These are phyloP conservation scores for Drosophila meridionalis DNA, from an alignment of 2,888 invertebrate species.

Conservation along the genomic window DNA sequence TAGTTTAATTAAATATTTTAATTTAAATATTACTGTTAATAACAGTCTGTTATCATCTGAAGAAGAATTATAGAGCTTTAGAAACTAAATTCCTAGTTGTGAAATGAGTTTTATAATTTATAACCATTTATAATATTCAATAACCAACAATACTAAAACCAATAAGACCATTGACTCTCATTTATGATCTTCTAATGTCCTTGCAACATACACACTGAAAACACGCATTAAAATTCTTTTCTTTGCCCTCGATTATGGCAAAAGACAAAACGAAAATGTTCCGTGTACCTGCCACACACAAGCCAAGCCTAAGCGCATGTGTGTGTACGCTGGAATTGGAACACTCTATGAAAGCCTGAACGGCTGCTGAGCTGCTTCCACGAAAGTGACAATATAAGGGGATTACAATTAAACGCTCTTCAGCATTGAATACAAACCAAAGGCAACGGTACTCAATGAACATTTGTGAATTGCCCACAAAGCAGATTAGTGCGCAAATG, in stretches of 20 bases:
- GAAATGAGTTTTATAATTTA: too few species aligned
- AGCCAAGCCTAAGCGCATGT: slow-evolving; percentile 10
- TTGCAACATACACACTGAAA: not conserved
- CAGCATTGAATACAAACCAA: slow-evolving; percentile 23
- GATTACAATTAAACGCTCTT: slow-evolving; percentile 57
- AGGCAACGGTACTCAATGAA: slow-evolving; percentile 27
- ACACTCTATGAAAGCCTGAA: not conserved
- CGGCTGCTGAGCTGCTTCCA: slow-evolving; percentile 46
- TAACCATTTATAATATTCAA: too few species aligned
- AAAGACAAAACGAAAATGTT: not conserved
- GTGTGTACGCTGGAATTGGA: slow-evolving; percentile 2
- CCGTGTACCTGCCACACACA: not conserved
- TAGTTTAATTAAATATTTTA: too few species aligned
- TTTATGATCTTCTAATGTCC: not conserved
- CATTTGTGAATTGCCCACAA: slow-evolving; percentile 41
- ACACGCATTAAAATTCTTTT: not conserved
- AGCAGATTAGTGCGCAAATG: slow-evolving; percentile 35
- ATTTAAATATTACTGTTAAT: too few species aligned
- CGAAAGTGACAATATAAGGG: slow-evolving; percentile 54
- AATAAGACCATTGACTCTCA: not conserved
- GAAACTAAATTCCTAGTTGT: too few species aligned
- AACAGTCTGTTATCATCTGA: too few species aligned
- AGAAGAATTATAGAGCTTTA: too few species aligned
- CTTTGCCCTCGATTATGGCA: not conserved
- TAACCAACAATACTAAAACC: too few species aligned